These are phyloP conservation scores for Stercorarius parasiticus DNA, from an alignment of 2,113 vertebrate species.

Conservation along the genomic window DNA sequence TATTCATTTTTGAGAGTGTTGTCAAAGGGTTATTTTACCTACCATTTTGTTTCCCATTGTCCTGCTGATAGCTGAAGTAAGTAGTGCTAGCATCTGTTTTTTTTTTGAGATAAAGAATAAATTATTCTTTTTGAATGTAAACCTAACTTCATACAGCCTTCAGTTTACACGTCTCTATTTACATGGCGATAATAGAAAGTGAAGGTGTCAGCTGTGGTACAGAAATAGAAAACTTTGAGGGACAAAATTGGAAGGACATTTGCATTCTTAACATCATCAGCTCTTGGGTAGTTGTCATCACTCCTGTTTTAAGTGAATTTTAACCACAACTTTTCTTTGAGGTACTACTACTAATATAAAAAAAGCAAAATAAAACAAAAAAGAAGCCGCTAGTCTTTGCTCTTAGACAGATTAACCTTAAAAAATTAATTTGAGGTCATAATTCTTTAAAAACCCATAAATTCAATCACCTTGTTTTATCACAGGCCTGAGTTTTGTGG, in stretches of 20 bases:
- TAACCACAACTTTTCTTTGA: background rate
- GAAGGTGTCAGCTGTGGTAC: conserved; percentile 4
- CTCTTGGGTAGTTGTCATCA: background rate
- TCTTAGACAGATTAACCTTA: background rate
- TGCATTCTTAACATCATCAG: background rate
- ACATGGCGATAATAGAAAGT: background rate
- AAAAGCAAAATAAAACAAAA: background rate
- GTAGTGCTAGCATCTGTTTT: background rate
- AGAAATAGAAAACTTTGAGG: conserved; percentile 38
- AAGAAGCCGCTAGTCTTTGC: background rate
- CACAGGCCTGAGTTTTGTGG: background rate
- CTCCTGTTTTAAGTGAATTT: background rate
- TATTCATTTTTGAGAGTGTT: background rate
- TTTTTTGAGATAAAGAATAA: background rate
- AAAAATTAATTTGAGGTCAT: background rate
- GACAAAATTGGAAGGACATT: background rate
- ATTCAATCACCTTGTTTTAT: background rate
- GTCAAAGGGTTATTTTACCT: background rate
- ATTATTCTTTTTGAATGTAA: background rate
- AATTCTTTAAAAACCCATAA: background rate
- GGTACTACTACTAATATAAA: background rate
- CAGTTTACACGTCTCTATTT: background rate
- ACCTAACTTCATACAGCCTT: background rate
- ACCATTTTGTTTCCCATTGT: background rate
- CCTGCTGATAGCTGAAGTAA: background rate